These are phyloP conservation scores for Nymphalis urticae DNA, from an alignment of 2,888 invertebrate genomes.

Conservation along the genomic window DNA sequence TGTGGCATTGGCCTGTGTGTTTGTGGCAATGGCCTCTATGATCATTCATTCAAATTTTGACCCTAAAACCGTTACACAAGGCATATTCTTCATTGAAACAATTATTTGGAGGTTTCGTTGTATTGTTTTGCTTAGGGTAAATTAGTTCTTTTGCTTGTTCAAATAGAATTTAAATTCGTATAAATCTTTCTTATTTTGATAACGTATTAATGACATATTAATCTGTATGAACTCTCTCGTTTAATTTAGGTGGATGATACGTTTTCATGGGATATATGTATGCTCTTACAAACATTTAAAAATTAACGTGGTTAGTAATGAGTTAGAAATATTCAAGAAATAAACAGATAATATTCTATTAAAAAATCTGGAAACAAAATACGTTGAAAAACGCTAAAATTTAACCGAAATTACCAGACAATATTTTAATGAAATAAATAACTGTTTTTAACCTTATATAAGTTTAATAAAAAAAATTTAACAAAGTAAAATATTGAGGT, in stretches of 20 bases:
- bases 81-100: conserved; percentile 14
- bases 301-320: conserved; percentile 15
- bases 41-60: conserved; percentile 49
- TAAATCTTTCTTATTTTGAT: conserved; percentile 38
- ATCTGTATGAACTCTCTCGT: conserved; percentile 44
- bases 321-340: neutral
- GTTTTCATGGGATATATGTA: conserved; percentile 41
- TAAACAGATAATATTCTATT: neutral
- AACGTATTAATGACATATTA: conserved; percentile 48
- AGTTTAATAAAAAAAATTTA: no score
- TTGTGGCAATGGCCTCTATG: conserved; percentile 53
- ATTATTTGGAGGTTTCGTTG: conserved; percentile 39
- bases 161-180: conserved; percentile 30
- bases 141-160: conserved; percentile 34
- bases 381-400: no score
- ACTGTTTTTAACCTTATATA: no score
- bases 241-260: conserved; percentile 43
- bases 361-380: neutral
- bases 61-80: conserved; percentile 36
- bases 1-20: conserved; percentile 71
- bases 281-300: conserved; percentile 25
- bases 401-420: no score
- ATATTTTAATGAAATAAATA: no score
- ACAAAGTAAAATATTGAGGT: no score
- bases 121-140: conserved; percentile 32